phyloP scores from a whole-genome alignment of 2,888 invertebrate genomes.

The Zygothrica quintamaculata region DNA sequence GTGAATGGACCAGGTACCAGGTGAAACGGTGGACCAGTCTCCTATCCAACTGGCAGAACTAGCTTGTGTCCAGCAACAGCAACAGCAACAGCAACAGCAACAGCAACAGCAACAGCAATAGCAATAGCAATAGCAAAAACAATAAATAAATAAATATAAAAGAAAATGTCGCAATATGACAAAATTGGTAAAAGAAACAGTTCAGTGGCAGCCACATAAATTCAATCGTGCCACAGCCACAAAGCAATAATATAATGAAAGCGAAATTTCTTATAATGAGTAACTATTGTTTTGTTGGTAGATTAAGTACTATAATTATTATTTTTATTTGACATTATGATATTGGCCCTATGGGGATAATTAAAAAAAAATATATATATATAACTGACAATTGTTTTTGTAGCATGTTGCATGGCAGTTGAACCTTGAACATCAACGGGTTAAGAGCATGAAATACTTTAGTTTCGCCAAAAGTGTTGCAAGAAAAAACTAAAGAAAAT shows the following conservation, averaged over 20 bases:
- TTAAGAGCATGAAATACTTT: slow-evolving; percentile 17
- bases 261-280: neutral
- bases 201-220: slow-evolving; percentile 40
- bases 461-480: neutral
- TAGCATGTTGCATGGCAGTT: neutral
- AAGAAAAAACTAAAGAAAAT: neutral
- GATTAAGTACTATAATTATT: too few species aligned
- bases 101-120: too few species aligned
- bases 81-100: slow-evolving; percentile 21
- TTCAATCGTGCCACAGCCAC: slow-evolving; percentile 20
- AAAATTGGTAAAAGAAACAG: slow-evolving; percentile 51
- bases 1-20: slow-evolving; percentile 38
- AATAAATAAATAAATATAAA: slow-evolving; percentile 17
- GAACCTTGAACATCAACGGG: slow-evolving; percentile 28
- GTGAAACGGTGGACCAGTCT: slow-evolving; percentile 39
- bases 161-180: slow-evolving; percentile 58
- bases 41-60: slow-evolving; percentile 58
- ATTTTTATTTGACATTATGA: too few species aligned
- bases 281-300: neutral
- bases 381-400: too few species aligned
- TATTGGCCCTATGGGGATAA: too few species aligned
- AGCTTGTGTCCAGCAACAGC: slow-evolving; percentile 34
- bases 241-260: slow-evolving; percentile 1
- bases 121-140: too few species aligned
- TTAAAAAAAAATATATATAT: too few species aligned